These are phyloP conservation scores for Tethya wilhelma DNA, from an alignment of 37 sponge, comb jelly and placozoan species.

Conservation along the genomic window DNA sequence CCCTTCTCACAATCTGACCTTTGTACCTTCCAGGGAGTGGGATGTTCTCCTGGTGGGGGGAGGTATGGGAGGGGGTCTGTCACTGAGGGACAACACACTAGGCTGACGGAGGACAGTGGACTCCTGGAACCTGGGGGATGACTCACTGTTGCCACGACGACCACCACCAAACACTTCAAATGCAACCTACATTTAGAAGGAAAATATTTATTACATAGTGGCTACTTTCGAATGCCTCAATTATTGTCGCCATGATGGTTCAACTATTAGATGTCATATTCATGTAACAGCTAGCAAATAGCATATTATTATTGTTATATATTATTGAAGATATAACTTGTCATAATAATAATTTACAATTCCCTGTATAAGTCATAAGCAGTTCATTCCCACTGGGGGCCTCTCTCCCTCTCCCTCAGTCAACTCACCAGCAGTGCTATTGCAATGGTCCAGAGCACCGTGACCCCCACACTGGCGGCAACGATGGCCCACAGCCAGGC, in stretches of 20 bases:
- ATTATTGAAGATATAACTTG: too few relatives aligned
- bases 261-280: too few relatives aligned
- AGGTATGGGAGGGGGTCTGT: background rate
- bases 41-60: background rate
- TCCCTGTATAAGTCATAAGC: too few relatives aligned
- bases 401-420: background rate
- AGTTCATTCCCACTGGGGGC: too few relatives aligned
- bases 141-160: background rate
- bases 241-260: too few relatives aligned
- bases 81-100: background rate
- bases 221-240: background rate
- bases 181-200: background rate
- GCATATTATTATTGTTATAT: too few relatives aligned
- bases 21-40: too few relatives aligned
- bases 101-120: too few relatives aligned
- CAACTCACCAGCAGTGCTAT: slow-evolving; percentile 44
- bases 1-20: too few relatives aligned
- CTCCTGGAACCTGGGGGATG: background rate
- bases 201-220: background rate
- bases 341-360: too few relatives aligned
- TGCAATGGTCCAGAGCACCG: slow-evolving; percentile 46
- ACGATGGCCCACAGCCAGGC: slow-evolving; percentile 49
- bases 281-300: too few relatives aligned
- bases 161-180: slow-evolving; percentile 1
- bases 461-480: slow-evolving; percentile 22